Conservation (phyloP, 2,113 vertebrate genomes). For the Galeopterus variegatus region DNA sequence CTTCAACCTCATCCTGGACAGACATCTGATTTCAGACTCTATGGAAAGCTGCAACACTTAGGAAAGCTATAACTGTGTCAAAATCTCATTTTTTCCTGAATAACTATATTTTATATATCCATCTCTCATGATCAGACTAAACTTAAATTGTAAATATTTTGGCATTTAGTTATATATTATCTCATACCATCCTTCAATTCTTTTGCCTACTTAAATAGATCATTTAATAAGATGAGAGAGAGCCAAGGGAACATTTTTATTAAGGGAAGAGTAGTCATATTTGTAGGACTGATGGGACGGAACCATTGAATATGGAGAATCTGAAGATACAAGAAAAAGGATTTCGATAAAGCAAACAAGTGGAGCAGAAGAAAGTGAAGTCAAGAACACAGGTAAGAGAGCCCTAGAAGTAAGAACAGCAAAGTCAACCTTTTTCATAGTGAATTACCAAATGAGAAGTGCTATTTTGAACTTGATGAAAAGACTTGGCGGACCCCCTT, state of each 20-base stretch:
- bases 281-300: slow-evolving; percentile 23
- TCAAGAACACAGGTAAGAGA: not conserved
- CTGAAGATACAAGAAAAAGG: not conserved
- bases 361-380: not conserved
- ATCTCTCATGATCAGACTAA: slow-evolving; percentile 6
- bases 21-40: slow-evolving; percentile 42
- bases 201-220: slow-evolving; percentile 54
- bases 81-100: slow-evolving; percentile 48
- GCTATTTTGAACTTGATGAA: not conserved
- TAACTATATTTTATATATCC: slow-evolving; percentile 49
- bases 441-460: not conserved
- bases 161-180: slow-evolving; percentile 43
- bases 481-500: not conserved
- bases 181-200: slow-evolving; percentile 7
- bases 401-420: not conserved
- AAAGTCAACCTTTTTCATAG: not conserved
- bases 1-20: slow-evolving; percentile 12
- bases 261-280: not conserved
- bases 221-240: not conserved
- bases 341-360: not conserved
- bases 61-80: slow-evolving; percentile 17
- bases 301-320: not conserved
- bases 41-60: not conserved
- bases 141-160: slow-evolving; percentile 27
- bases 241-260: not conserved